Conservation (phyloP, 2,113 vertebrate genomes). For the Plecturocebus donacophilus region DNA sequence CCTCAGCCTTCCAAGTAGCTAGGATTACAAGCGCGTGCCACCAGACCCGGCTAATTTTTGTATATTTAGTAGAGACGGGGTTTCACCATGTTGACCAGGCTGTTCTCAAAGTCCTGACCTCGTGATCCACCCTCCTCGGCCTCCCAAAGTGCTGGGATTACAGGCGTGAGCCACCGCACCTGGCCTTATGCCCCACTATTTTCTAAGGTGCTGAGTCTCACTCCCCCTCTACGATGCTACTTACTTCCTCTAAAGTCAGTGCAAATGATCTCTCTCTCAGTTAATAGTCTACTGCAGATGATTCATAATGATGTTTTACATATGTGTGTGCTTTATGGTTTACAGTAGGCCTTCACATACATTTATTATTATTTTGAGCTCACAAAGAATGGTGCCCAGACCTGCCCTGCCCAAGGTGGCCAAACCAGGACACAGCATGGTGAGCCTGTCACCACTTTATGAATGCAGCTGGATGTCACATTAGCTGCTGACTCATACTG, state of each 20-base stretch:
- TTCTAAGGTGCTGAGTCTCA: neutral
- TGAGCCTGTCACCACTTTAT: neutral
- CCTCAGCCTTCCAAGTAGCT: no score
- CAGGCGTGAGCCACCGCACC: neutral
- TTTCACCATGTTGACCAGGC: no score
- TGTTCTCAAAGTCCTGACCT: no score
- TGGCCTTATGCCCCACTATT: neutral
- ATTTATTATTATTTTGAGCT: neutral
- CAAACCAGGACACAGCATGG: neutral
- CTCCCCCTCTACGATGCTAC: neutral
- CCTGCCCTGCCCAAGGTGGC: neutral
- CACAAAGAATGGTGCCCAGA: neutral
- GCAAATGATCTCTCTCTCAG: neutral
- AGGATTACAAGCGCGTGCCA: no score
- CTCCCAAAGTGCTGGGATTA: no score
- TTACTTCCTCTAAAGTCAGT: constrained; percentile 13
- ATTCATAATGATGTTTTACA: neutral
- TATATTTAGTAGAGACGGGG: no score
- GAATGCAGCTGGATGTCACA: neutral
- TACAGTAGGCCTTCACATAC: neutral
- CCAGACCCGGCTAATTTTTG: no score
- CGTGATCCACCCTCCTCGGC: no score
- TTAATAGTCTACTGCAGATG: neutral
- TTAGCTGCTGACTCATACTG: neutral
- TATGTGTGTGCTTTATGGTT: neutral